Evolutionary conservation across 1,140 invertebrate genomes (phyloP), one percentile per base, ranked within the genome.

Genomic region (Theocolax elegans): DNA sequence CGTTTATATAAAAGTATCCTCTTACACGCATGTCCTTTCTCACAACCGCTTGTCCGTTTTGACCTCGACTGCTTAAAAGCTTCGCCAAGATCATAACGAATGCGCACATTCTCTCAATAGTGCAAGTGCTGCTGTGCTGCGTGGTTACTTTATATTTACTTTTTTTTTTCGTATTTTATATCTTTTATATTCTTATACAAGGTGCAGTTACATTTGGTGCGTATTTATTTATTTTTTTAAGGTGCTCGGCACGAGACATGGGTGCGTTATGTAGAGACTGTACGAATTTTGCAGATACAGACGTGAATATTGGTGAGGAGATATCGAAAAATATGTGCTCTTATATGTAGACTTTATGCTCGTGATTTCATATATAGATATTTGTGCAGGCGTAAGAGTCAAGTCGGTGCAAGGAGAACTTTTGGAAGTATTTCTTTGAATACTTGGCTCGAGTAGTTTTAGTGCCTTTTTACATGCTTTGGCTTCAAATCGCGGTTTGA

Each of bases 191-290:
- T 35, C 10, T 35, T 35, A 35, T 35, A 35, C 25, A 80, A n/a
- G n/a, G n/a, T n/a, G n/a, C n/a, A n/a, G n/a, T n/a, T 83, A 80
- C 81, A 84, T 73, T 79, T 76, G 77, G 83, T 83, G 81, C 80
- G 29, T 19, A 46, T 44, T 42, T 59, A 13, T 56, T 29, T 35
- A 35, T 40, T 17, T 44, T 51, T 49, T 40, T 48, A 17, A 75
- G 78, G 81, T 85, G 80, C 80, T 83, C 74, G 76, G 75, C 79
- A 81, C 79, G 78, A 77, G 73, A 70, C 59, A 59, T 54, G 58
- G 44, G 59, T 67, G 65, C 35, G 10, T 60, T 60, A 69, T 72
- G 73, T 49, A 73, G 31, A 69, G 64, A 72, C 49, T 60, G 13
- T 58, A 59, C 40, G 38, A 13, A 10, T 51, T 48, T 48, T 27